Evolutionary conservation across 2,888 invertebrate species (phyloP).

Genomic region (Catocala fraxini): DNA sequence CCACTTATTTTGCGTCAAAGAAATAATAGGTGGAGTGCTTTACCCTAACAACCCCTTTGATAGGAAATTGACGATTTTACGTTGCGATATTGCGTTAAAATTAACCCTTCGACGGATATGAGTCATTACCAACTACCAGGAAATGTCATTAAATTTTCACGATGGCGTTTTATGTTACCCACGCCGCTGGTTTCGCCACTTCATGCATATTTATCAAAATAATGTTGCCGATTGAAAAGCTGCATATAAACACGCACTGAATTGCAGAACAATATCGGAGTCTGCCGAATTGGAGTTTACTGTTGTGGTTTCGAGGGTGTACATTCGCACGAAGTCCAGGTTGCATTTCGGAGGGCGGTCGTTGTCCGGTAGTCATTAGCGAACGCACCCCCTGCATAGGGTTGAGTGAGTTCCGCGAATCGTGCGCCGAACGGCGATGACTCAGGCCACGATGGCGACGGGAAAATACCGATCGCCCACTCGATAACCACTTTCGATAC

Average conservation of each 20-base stretch:
- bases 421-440: slow-evolving; percentile 64
- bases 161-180: slow-evolving; percentile 84
- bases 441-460: slow-evolving; percentile 71
- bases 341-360: slow-evolving; percentile 73
- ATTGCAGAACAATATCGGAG: slow-evolving; percentile 68
- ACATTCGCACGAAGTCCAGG: slow-evolving; percentile 70
- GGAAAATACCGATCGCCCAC: slow-evolving; percentile 77
- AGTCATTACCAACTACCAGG: slow-evolving; percentile 85
- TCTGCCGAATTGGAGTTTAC: slow-evolving; percentile 75
- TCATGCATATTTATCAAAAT: slow-evolving; percentile 88
- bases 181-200: slow-evolving; percentile 79
- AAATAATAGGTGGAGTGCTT: slow-evolving; percentile 51
- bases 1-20: slow-evolving; percentile 44
- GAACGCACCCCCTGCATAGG: slow-evolving; percentile 78
- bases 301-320: slow-evolving; percentile 78
- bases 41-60: slow-evolving; percentile 55
- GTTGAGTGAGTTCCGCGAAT: slow-evolving; percentile 80
- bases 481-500: slow-evolving; percentile 72
- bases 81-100: slow-evolving; percentile 79
- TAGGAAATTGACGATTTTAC: slow-evolving; percentile 75
- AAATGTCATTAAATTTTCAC: slow-evolving; percentile 87
- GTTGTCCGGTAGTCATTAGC: slow-evolving; percentile 82
- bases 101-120: slow-evolving; percentile 85
- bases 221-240: slow-evolving; percentile 86
- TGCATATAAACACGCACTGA: slow-evolving; percentile 85